Evolutionary conservation across 2,797 vertebrate genomes (phyloP), one percentile per base, ranked within the genome.

Genomic region (Microctenopoma stevenorrisi): DNA sequence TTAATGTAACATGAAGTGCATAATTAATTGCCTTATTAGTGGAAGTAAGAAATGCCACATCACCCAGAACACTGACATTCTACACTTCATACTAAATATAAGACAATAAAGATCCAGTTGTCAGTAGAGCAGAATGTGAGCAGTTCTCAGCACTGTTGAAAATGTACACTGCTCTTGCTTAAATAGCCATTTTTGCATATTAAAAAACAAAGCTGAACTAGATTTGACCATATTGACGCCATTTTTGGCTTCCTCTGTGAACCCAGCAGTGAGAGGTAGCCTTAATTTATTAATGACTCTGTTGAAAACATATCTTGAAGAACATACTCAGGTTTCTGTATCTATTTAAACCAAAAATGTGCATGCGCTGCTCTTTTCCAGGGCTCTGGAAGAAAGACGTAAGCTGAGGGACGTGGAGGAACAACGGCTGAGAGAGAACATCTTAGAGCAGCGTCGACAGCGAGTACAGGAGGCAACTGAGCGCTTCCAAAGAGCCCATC

Each of bases 401-500:
- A 96, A 88, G 76, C 93, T 94, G 81, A 90, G 93, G 87, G 94
- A 96, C 69, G 85, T 94, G 77, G 95, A 93, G 86, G 96, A 98
- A 78, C 82, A 94, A 59, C 94, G 70, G 71, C 85, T 94, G 71
- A 93, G 95, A 79, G 94, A 98, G 57, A 90, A 91, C 55, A 88
- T 97, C 80, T 93, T 99, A 25, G 94, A 95, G 58, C 94, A 96
- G 71, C 95, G 96, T 71, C 95, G 93, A 64, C 92, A 94, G 49
- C 94, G 91, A 69, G 81, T 95, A 50, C 95, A 95, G 82, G 94
- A 98, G 67, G 96, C 93, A 16, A 98, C 97, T 10, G 95, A 96
- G 74, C 95, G 94, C 58, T 98, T 96, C 79, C 97, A 94, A 60
- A 94, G 89, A 86, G 93, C 91, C 49, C 94, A 96, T 78, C 77